Base-by-base conservation (phyloP, 2,113 vertebrate species). In the Speoplatyrhinus poulsoni region DNA sequence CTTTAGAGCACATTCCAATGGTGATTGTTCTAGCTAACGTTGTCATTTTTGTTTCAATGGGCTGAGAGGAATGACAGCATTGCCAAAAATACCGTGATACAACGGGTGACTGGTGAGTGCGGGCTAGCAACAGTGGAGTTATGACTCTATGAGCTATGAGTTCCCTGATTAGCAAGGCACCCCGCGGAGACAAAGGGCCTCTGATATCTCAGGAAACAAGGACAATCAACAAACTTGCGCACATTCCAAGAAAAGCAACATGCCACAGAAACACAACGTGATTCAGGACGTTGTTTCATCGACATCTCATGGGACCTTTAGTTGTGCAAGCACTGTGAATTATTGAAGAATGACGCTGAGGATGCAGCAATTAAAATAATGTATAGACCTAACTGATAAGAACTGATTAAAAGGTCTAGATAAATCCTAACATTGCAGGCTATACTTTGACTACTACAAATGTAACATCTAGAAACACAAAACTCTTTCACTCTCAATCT, bases 211-310 rank as follows among this genome's bases (percentile, higher is more conserved):
- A 91, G 91, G 91, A 92, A 92, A 81, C 81, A 8, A 90, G 85
- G 89, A 92, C 92, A 92, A 91, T 93, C 85, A 90, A 72, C 85
- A 83, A 81, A 82, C 66, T 72, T n/a, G 75, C 47, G 56, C 85
- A 91, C 87, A 90, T 91, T 93, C 92, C 91, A 91, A 91, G 92
- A 92, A 92, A 92, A 92, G 89, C 87, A 87, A 50, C 8, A 33
- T 2, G 41, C 59, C 75, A 63, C 84, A 85, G 82, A 90, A 86
- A 82, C 80, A 88, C 89, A 80, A 84, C 87, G 76, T 72, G 73
- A 80, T 82, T 77, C 80, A 79, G 76, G 72, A 85, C 81, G n/a
- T 76, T 19, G 72, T 80, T 76, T 67, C 1, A 53, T 72, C 84
- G 64, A 50, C 80, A 75, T 87, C 83, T 85, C 83, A 87, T 79